A percentile compares a stretch with the other conserved stretches of the same genome.
Conservation (phyloP, 2,888 invertebrate species). For the Drosophila lutescens region DNA sequence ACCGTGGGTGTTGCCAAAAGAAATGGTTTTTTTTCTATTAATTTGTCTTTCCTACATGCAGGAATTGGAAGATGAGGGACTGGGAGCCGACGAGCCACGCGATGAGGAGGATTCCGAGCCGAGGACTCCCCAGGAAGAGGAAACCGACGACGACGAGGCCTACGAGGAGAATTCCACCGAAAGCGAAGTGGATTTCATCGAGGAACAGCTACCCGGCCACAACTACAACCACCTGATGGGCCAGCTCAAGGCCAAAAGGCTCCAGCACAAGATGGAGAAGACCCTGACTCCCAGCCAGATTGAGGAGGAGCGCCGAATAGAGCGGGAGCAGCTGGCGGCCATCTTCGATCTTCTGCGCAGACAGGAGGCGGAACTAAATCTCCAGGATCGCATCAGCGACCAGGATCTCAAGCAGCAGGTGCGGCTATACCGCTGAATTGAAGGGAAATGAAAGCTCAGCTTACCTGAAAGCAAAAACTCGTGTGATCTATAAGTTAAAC, state of each 20-base stretch:
- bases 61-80: constrained; percentile 68
- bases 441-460: constrained; percentile 5
- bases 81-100: constrained; percentile 61
- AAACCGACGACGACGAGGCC: constrained; percentile 60
- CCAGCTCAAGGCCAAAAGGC: constrained; percentile 70
- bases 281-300: constrained; percentile 72
- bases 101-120: constrained; percentile 53
- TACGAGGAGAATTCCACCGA: constrained; percentile 56
- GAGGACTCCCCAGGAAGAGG: constrained; percentile 14
- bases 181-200: constrained; percentile 45
- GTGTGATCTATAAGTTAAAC: constrained; percentile 53
- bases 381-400: constrained; percentile 78
- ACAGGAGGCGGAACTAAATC: constrained; percentile 84
- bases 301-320: constrained; percentile 80
- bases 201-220: constrained; percentile 48
- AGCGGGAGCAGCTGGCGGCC: constrained; percentile 84
- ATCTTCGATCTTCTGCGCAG: constrained; percentile 84
- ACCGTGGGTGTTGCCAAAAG: constrained; percentile 48
- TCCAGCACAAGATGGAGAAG: constrained; percentile 68
- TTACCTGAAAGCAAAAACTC: constrained; percentile 38
- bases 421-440: constrained; percentile 81
- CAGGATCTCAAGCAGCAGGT: constrained; percentile 82
- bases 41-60: constrained; percentile 10
- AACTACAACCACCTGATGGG: constrained; percentile 62
- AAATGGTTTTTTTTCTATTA: not conserved